These are phyloP conservation scores for Fragum sueziense DNA, from an alignment of 2,888 invertebrate genomes.

Conservation along the genomic window DNA sequence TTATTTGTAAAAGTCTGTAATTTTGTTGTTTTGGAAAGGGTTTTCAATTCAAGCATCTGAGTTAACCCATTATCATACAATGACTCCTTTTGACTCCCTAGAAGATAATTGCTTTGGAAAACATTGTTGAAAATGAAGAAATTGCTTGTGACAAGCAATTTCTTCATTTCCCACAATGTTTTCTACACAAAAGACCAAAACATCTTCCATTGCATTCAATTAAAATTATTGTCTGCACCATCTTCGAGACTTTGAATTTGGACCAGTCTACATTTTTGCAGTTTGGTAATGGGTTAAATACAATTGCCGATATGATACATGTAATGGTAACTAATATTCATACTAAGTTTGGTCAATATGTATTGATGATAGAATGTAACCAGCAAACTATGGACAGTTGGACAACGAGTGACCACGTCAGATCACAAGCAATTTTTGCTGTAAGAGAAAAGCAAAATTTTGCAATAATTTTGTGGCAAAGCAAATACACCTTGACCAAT, in stretches of 20 bases:
- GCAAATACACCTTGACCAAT: too few relatives aligned
- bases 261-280: neutral
- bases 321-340: neutral
- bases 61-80: neutral
- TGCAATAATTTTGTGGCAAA: too few relatives aligned
- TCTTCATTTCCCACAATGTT: neutral
- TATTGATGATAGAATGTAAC: neutral
- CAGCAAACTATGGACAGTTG: too few relatives aligned
- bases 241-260: neutral
- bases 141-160: conserved; percentile 4
- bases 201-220: neutral
- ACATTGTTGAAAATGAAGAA: neutral
- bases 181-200: neutral
- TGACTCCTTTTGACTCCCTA: neutral
- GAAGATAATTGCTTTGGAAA: neutral
- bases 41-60: neutral
- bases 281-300: neutral
- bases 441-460: too few relatives aligned
- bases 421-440: too few relatives aligned
- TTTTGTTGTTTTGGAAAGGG: too few relatives aligned
- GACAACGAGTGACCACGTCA: too few relatives aligned
- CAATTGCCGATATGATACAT: too few relatives aligned
- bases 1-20: neutral
- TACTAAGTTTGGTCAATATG: neutral
- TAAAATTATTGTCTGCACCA: neutral